Base-by-base conservation (phyloP, 2,113 vertebrate species). In the Callipepla squamata region DNA sequence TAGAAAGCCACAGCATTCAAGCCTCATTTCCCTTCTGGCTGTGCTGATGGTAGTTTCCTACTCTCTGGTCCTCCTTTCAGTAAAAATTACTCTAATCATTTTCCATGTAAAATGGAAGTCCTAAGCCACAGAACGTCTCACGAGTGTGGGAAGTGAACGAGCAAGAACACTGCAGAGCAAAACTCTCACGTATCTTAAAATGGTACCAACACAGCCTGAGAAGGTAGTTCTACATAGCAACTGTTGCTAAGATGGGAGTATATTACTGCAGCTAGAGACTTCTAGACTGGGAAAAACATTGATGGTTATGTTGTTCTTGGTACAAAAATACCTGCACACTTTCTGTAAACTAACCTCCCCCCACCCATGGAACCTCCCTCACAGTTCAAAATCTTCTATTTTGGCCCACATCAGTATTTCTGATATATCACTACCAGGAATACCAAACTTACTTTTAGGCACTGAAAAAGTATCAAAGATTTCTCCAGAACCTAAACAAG, bases 161-260 rank as follows among this genome's bases (percentile, higher is more conserved):
- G 80, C 67, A 89, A 55, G 11, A 91, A 92, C 25, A 77, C 62
- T 82, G 94, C 80, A 91, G 78, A 63, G 44, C 47, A n/a, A n/a
- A 89, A 89, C 75, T 92, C 51, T 91, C 66, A 91, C 61, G 40
- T 7, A 4, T 73, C 72, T 77, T 85, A 59, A 92, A 92, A 94
- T 47, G 72, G 61, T 80, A 91, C 57, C 55, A 83, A 70, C 5
- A 5, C 5, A 85, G 81, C 59, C 67, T 82, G 65, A 87, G 91
- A 87, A 74, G 57, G 42, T 15, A 92, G 28, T 34, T 38, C 69
- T 74, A 87, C 96, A 61, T 83, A 92, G 93, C 93, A 96, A 94
- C 94, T 96, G 94, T 94, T 96, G 89, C 94, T 89, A 96, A 32
- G 72, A 83, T 38, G 40, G 65, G 65, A 92, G 79, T 65, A 74